phyloP scores from a whole-genome alignment of 2,797 vertebrate species.

The Amniataba percoides region DNA sequence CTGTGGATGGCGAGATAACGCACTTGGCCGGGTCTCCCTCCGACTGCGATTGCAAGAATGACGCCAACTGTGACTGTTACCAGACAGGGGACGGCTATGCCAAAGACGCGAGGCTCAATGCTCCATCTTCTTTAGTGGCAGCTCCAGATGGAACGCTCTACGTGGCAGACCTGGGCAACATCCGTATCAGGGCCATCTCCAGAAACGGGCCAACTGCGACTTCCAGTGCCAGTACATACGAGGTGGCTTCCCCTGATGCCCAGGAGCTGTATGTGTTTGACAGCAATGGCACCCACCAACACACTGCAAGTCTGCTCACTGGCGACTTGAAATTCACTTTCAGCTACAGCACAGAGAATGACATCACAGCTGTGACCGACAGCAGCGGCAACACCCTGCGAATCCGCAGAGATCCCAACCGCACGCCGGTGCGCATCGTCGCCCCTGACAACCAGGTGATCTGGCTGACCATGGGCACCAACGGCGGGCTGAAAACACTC shows the following conservation, averaged over 20 bases:
- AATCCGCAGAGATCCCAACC: slow-evolving; percentile 92
- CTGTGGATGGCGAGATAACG: slow-evolving; percentile 95
- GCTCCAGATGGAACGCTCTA: slow-evolving; percentile 96
- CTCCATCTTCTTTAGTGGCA: slow-evolving; percentile 94
- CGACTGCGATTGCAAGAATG: slow-evolving; percentile 97
- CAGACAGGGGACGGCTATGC: slow-evolving; percentile 96
- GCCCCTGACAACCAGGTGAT: slow-evolving; percentile 98
- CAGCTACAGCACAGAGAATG: slow-evolving; percentile 96
- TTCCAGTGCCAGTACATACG: slow-evolving; percentile 82
- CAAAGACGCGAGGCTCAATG: slow-evolving; percentile 96
- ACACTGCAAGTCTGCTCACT: slow-evolving; percentile 93
- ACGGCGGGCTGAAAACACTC: slow-evolving; percentile 94
- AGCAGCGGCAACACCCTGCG: slow-evolving; percentile 96
- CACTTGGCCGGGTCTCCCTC: slow-evolving; percentile 93
- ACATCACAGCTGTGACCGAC: slow-evolving; percentile 93
- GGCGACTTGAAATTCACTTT: slow-evolving; percentile 96
- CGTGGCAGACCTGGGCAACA: slow-evolving; percentile 96
- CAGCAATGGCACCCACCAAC: slow-evolving; percentile 95
- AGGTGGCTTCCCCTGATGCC: slow-evolving; percentile 93
- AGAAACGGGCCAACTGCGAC: slow-evolving; percentile 89
- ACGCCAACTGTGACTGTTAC: slow-evolving; percentile 99
- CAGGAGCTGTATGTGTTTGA: slow-evolving; percentile 99
- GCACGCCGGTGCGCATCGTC: slow-evolving; percentile 95
- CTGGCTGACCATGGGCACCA: slow-evolving; percentile 96
- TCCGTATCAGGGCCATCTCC: slow-evolving; percentile 93